Evolutionary conservation across 2,888 invertebrate genomes (phyloP).

Genomic region (Synergus gifuensis): DNA sequence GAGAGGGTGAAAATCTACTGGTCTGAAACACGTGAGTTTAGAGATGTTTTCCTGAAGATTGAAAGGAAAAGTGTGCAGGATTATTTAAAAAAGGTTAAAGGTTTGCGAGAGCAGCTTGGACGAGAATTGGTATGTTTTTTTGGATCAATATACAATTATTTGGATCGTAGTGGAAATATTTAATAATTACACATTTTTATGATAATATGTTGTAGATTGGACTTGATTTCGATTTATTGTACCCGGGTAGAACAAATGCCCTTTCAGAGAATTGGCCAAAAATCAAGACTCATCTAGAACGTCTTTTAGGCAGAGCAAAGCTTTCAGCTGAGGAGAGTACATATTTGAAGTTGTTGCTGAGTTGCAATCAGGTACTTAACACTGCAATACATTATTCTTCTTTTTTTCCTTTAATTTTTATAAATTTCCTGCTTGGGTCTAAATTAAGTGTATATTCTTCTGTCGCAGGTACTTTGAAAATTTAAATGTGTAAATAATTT

Average conservation of each 20-base stretch:
- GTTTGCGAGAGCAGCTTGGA: constrained; percentile 23
- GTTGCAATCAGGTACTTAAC: background rate
- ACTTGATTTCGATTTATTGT: constrained; percentile 42
- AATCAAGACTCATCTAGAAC: background rate
- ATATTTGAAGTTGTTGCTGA: background rate
- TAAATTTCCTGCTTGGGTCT: background rate
- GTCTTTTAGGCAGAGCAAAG: background rate
- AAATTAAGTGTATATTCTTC: background rate
- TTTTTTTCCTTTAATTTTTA: background rate
- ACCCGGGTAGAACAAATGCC: constrained; percentile 31
- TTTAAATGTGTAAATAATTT: background rate
- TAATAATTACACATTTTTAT: background rate
- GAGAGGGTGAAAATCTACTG: constrained; percentile 2
- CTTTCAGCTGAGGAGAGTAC: background rate
- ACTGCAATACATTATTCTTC: background rate
- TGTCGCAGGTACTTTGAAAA: background rate
- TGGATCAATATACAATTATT: background rate
- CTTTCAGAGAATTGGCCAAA: constrained; percentile 36
- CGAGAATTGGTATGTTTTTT: constrained; percentile 1
- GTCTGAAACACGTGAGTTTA: background rate
- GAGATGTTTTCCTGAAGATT: background rate
- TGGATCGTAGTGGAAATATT: background rate
- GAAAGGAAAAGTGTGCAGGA: constrained; percentile 18
- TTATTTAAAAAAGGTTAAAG: constrained; percentile 8
- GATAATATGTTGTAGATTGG: constrained; percentile 31